Base-by-base conservation (phyloP, 2,113 vertebrate genomes). In the Scomber japonicus region DNA sequence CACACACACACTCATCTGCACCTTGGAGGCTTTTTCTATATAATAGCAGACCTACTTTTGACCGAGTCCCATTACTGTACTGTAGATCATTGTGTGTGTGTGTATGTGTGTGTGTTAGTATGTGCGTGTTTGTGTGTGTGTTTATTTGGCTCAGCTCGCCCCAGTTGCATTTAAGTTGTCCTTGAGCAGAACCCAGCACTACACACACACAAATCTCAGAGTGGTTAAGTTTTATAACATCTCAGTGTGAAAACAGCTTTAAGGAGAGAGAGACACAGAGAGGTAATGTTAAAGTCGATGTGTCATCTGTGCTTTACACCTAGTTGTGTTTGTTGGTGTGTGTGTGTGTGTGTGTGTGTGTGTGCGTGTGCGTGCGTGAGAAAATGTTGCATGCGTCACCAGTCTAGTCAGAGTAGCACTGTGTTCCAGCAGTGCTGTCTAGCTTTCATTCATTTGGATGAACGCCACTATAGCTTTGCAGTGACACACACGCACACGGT, bases 21-120 rank as follows among this genome's bases (percentile, higher is more conserved):
- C 83, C 81, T 76, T 50, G 61, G 67, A 71, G 73, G 71, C 71
- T 76, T 81, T 84, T 80, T 71, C 65, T 83, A 67, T 86, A 72
- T 86, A 65, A 74, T 82, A 65, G 64, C 74, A 88, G 86, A 87
- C 82, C 87, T 83, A 86, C 85, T 89, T 90, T 84, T 27, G 45
- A 65, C 56, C 6, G 19, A 67, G 78, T 66, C 78, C 83, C 83
- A 64, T 71, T 61, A 88, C 79, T 84, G 81, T 75, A 84, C 67
- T 77, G 21, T 53, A 66, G 57, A 69, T 73, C 11, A 15, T 40
- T 40, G 53, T 49, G 57, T 71, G 44, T 19, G 45, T 60, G 45
- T 31, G 30, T 62, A 40, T 55, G 56, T 55, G 45, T 72, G 57
- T 64, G 63, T 74, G 55, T 67, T 24, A 60, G 8, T 21, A 27